phyloP scores from a whole-genome alignment of 2,888 invertebrate species.

The Torymus aiolomorphi region DNA sequence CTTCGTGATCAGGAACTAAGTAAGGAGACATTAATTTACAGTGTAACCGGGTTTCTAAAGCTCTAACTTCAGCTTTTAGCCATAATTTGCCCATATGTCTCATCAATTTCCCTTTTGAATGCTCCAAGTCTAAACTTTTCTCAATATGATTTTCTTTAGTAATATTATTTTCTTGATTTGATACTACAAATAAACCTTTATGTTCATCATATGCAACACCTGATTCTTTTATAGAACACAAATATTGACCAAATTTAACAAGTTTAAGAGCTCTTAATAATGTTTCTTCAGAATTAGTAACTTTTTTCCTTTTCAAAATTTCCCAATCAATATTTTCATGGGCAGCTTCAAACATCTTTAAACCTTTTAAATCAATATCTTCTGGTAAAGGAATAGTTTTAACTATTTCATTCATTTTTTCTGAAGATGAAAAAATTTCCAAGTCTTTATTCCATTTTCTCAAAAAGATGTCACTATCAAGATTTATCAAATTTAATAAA shows the following conservation, averaged over 20 bases:
- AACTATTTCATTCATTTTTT: slow-evolving; percentile 79
- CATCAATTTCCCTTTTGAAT: slow-evolving; percentile 80
- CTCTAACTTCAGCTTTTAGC: slow-evolving; percentile 91
- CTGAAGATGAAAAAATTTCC: slow-evolving; percentile 67
- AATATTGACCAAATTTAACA: slow-evolving; percentile 85
- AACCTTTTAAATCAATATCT: slow-evolving; percentile 84
- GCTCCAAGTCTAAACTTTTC: slow-evolving; percentile 65
- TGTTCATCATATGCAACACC: slow-evolving; percentile 81
- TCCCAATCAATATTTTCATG: slow-evolving; percentile 86
- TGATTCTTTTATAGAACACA: slow-evolving; percentile 81
- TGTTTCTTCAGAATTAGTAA: slow-evolving; percentile 82
- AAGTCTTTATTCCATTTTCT: slow-evolving; percentile 63
- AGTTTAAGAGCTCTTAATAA: slow-evolving; percentile 86
- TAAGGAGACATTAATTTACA: slow-evolving; percentile 85
- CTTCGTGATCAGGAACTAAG: slow-evolving; percentile 90
- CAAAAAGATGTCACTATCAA: slow-evolving; percentile 77
- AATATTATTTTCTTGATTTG: slow-evolving; percentile 53
- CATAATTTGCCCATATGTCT: slow-evolving; percentile 92
- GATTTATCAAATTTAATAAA: slow-evolving; percentile 87
- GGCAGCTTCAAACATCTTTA: slow-evolving; percentile 82
- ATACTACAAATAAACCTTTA: slow-evolving; percentile 69
- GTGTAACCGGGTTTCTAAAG: slow-evolving; percentile 85
- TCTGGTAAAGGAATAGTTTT: slow-evolving; percentile 84
- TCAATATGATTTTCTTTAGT: slow-evolving; percentile 51
- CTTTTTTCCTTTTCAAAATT: slow-evolving; percentile 77